Evolutionary conservation across 2,888 invertebrate species (phyloP).

Genomic region (Eristalis tenax): DNA sequence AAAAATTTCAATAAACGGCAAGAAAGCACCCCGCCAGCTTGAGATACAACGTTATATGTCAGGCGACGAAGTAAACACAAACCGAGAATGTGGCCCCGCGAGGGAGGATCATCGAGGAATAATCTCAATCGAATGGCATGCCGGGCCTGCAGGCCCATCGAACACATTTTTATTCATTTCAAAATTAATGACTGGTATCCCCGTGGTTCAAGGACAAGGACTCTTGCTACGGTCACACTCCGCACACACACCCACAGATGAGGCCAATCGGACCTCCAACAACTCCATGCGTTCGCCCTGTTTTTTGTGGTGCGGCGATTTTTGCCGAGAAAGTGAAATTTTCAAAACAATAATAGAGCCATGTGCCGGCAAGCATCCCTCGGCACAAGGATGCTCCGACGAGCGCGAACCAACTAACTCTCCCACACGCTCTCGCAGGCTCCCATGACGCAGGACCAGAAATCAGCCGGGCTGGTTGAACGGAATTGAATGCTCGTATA

Average conservation of each 20-base stretch:
- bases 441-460: slow-evolving; percentile 57
- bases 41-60: neutral
- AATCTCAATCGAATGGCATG: neutral
- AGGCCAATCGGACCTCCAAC: neutral
- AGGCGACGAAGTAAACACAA: neutral
- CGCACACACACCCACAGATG: neutral
- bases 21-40: neutral
- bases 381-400: neutral
- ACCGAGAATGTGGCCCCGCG: neutral
- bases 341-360: slow-evolving; percentile 64
- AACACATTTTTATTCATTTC: slow-evolving; percentile 18
- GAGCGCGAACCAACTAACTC: neutral
- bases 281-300: slow-evolving; percentile 61
- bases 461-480: slow-evolving; percentile 53
- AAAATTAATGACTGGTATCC: slow-evolving; percentile 14
- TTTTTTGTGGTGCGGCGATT: neutral
- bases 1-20: slow-evolving; percentile 30
- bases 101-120: too few relatives aligned
- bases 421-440: slow-evolving; percentile 28
- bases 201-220: slow-evolving; percentile 43
- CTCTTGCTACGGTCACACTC: neutral
- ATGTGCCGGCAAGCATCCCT: slow-evolving; percentile 30
- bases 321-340: slow-evolving; percentile 56
- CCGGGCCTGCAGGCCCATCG: slow-evolving; percentile 6
- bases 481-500: slow-evolving; percentile 52